Base-by-base conservation (phyloP, 1,140 invertebrate species). In the Notospermus geniculatus region DNA sequence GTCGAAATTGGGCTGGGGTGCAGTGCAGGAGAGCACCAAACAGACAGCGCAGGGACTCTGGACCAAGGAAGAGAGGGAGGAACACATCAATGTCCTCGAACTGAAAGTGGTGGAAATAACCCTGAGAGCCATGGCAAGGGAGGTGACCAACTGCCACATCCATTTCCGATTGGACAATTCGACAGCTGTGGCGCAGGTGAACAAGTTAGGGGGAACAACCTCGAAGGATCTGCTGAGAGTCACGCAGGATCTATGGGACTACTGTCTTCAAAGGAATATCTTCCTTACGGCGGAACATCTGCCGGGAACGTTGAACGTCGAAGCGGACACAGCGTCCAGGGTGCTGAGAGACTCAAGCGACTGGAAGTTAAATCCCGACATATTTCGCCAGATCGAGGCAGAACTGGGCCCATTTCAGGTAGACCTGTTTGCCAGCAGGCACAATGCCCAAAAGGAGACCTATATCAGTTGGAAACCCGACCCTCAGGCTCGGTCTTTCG, bases 401-500 rank as follows among this genome's bases (percentile, higher is more conserved):
- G 13, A 43, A 23, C 27, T 54, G 57, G 53, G 27, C n/a, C 22
- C 4, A 22, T 60, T 57, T 36, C 53, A 68, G 1, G 63, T 70
- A 54, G 68, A 69, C 57, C 27, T 72, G 29, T 72, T 70, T 65
- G 62, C 68, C 15, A 60, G 59, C 23, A 50, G 64, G 22, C 15
- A 65, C 23, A 71, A 71, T 59, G 43, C 30, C 27, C 53, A 64
- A 54, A 39, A 62, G 11, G 32, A 32, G 13, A 52, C 1, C 13
- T 70, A 65, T 67, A 58, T 63, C 13, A 65, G 61, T 2, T 71
- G 60, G 61, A 46, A 58, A 52, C 62, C 71, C 19, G 66, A 68
- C 41, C 66, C 66, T 2, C 43, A 41, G 11, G 66, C 71, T n/a
- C 23, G 15, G 2, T 46, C 41, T 39, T 30, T 68, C 22, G 59